A percentile compares a stretch with the other conserved stretches of the same genome.
Conservation (phyloP, 2,888 invertebrate genomes). For the Synanthedon vespiformis region DNA sequence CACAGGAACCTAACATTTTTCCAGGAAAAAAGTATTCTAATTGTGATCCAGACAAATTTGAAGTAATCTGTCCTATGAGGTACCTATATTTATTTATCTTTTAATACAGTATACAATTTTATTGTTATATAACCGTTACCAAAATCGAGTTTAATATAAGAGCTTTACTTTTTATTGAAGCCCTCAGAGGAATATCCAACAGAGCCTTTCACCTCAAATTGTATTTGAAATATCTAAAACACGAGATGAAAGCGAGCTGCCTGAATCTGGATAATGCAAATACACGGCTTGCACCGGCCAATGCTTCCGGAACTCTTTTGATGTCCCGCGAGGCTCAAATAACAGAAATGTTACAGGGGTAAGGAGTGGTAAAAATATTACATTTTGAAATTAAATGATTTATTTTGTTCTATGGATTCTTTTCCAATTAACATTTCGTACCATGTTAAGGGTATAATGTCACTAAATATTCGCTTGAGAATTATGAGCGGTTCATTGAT, state of each 20-base stretch:
- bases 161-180: constrained; percentile 1
- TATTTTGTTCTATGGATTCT: too few species aligned
- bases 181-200: constrained; percentile 25
- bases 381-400: too few species aligned
- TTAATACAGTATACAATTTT: too few species aligned
- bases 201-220: constrained; percentile 52
- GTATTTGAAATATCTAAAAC: constrained; percentile 57
- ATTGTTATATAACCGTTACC: too few species aligned
- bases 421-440: too few species aligned
- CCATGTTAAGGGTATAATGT: too few species aligned
- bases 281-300: constrained; percentile 11
- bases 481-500: too few species aligned
- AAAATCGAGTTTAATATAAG: background rate
- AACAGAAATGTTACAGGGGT: background rate
- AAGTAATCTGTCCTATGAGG: too few species aligned
- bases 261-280: constrained; percentile 56
- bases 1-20: background rate
- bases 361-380: too few species aligned
- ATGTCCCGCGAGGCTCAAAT: constrained; percentile 23
- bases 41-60: background rate
- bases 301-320: constrained; percentile 28
- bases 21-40: background rate
- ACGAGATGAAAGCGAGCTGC: constrained; percentile 51
- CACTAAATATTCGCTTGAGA: too few species aligned
- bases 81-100: too few species aligned